Percentiles rank a stretch among this genome's conserved stretches.
Conservation (phyloP, 2,113 vertebrate genomes). For the Proteles cristata region DNA sequence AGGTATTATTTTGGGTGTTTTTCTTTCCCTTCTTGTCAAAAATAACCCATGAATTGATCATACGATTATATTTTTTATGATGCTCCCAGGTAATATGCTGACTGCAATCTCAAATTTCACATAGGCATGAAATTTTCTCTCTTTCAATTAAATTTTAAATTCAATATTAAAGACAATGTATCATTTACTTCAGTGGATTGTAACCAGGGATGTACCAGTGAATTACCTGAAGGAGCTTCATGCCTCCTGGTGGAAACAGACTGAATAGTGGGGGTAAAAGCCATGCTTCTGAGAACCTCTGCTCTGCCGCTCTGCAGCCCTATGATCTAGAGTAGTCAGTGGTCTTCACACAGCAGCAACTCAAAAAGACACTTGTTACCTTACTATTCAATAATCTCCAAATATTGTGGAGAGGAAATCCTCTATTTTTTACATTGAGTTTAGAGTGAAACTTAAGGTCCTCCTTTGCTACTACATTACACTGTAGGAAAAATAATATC, state of each 20-base stretch:
- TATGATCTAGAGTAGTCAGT: not conserved
- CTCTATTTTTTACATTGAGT: not conserved
- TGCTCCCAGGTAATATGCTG: not conserved
- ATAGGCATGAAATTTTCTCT: not conserved
- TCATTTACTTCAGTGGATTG: not conserved
- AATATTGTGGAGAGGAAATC: not conserved
- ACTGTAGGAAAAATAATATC: not conserved
- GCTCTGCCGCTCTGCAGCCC: not conserved
- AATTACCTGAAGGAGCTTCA: not conserved
- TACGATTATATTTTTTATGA: not conserved
- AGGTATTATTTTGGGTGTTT: not conserved
- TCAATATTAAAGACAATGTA: not conserved
- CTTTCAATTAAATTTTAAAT: conserved; percentile 10
- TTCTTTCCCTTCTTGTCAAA: conserved; percentile 6
- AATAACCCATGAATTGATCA: not conserved
- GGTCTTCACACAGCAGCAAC: not conserved
- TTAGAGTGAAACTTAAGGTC: not conserved
- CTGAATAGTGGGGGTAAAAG: not conserved
- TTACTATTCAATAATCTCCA: not conserved
- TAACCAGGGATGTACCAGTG: not conserved
- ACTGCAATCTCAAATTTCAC: not conserved
- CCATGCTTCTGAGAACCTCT: not conserved
- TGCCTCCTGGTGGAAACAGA: not conserved
- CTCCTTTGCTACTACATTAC: not conserved
- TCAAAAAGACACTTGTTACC: not conserved